Evolutionary conservation across 2,888 invertebrate species (phyloP), one percentile per base, ranked within the genome.

Genomic region (Conus canariensis): DNA sequence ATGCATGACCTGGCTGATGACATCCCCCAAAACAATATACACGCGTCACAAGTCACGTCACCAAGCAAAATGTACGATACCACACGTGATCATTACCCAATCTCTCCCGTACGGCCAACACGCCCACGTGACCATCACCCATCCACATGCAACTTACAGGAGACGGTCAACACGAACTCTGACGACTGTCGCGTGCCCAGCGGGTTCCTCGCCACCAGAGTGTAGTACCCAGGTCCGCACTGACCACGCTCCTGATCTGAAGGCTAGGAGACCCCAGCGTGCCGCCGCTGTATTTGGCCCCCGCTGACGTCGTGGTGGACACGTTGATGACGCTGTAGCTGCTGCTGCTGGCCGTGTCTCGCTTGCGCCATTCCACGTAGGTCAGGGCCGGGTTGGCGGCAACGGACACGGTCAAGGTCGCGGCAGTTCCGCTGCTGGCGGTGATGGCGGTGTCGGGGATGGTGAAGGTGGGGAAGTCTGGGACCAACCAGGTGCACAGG

Each of bases 171-270:
- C 16, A 60, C 88, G 19, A 91, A 80, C 56, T 88, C 82, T 0
- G 8, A 56, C 67, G 90, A 88, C 56, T 90, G 85, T 0, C 58
- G 58, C 1, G 86, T 74, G 19, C 91, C 92, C n/a, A 90, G 3
- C 25, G n/a, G 85, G 90, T 92, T 93, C 14, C 85, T 90, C 14
- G 89, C 93, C 56, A 85, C 88, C 87, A 92, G 92, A 30, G 88
- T 80, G 87, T 93, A 93, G 56, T 85, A 80, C 1, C 92, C 93
- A 19, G 74, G 85, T 93, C 93, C 9, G 70, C 45, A 12, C 70
- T 56, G 4, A 30, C 59, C 30, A 92, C 87, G 67, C 88, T 88
- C 86, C 22, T 60, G 64, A 93, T 93, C 67, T 90, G 92, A 64
- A 93, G 88, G 7, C 91, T 90, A 8, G 92, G 92, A 7, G 59